Base-by-base conservation (phyloP, 1,140 invertebrate genomes). In the Physella acuta region DNA sequence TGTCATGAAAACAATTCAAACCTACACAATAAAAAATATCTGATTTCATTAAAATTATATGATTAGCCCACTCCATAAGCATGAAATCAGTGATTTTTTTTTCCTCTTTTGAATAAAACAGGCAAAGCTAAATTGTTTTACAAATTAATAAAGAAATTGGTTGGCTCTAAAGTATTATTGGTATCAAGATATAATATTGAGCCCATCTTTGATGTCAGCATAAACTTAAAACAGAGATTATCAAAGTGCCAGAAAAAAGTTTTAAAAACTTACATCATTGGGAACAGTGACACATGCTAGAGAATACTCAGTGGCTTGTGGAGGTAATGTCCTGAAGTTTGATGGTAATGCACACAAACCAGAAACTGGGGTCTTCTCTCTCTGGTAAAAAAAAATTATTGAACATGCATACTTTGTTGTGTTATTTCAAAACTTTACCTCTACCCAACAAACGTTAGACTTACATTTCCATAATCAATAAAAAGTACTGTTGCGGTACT, bases 381-480 rank as follows among this genome's bases (percentile, higher is more conserved):
- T 80, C 87, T 88, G 75, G 55, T 86, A 80, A 49, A 52, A 3
- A 66, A 58, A 36, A 58, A 51, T 24, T 31, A n/a, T 49, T 11
- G 11, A 49, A 49, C n/a, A 49, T 49, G 44, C 11, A 11, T 51
- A 26, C 16, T 51, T n/a, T n/a, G n/a, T n/a, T n/a, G n/a, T n/a
- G n/a, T n/a, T n/a, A n/a, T n/a, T n/a, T n/a, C n/a, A n/a, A n/a
- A n/a, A n/a, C n/a, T n/a, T n/a, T n/a, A n/a, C n/a, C n/a, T n/a
- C n/a, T n/a, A n/a, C n/a, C n/a, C n/a, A n/a, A n/a, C n/a, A n/a
- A 55, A 55, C 52, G 11, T 30, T 8, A 39, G 30, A 79, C 86
- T 84, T 82, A 87, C 87, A 80, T 99, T 99, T 73, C 97, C 97
- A 84, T 97, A 99, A 85, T 99, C 97, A 75, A 99, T 90, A 85